A percentile compares a stretch with the other conserved stretches of the same genome.
These are phyloP conservation scores for Nebria salina DNA, from an alignment of 2,888 invertebrate species.

Conservation along the genomic window DNA sequence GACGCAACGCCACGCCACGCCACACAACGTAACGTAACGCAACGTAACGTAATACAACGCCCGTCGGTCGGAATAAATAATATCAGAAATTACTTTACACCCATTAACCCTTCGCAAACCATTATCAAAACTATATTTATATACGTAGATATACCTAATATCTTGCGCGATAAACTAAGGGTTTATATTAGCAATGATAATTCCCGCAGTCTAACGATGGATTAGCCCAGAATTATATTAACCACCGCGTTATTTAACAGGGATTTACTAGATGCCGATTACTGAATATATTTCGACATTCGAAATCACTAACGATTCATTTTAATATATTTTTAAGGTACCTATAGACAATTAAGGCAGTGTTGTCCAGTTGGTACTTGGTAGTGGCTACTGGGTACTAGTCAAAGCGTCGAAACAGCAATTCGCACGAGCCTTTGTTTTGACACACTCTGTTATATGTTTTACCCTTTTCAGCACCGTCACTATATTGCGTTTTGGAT, in stretches of 20 bases:
- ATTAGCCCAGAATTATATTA: background rate
- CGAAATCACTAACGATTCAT: too few species aligned
- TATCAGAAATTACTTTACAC: background rate
- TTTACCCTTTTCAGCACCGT: too few species aligned
- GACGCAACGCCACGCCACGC: background rate
- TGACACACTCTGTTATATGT: too few species aligned
- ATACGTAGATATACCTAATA: background rate
- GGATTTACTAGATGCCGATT: background rate
- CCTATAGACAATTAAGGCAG: too few species aligned
- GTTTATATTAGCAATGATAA: background rate
- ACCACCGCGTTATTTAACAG: background rate
- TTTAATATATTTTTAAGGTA: too few species aligned
- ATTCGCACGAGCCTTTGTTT: too few species aligned
- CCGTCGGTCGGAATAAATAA: background rate
- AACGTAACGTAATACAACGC: too few species aligned
- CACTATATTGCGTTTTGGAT: too few species aligned
- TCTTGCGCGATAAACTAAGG: background rate
- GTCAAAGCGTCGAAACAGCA: too few species aligned
- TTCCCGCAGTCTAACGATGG: background rate
- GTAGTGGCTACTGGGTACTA: too few species aligned
- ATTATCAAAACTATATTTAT: background rate
- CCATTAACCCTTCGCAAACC: background rate
- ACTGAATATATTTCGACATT: background rate
- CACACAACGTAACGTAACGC: background rate
- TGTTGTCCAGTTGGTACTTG: too few species aligned